A percentile compares a stretch with the other conserved stretches of the same genome.
These are phyloP conservation scores for Ceratitis capitata DNA, from an alignment of 1,140 invertebrate species.

Conservation along the genomic window DNA sequence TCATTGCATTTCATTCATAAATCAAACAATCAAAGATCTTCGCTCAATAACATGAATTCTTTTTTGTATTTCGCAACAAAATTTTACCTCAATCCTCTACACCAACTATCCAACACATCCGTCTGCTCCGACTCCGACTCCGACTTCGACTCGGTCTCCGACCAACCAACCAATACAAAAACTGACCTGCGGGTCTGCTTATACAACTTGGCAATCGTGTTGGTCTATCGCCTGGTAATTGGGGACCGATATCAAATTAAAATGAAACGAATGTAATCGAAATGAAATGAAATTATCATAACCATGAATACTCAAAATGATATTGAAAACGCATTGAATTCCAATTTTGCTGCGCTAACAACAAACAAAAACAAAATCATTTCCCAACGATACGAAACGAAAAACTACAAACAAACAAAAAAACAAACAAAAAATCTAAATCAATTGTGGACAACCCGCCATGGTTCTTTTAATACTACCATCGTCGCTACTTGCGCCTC, in stretches of 20 bases:
- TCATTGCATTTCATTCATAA: constrained; percentile 30
- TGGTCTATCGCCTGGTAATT: not conserved
- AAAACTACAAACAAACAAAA: not conserved
- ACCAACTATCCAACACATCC: constrained; percentile 26
- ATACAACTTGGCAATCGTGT: not conserved
- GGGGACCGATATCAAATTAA: not conserved
- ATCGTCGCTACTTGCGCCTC: constrained; percentile 31
- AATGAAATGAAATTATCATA: constrained; percentile 16
- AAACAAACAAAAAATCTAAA: not conserved
- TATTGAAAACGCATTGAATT: constrained; percentile 23
- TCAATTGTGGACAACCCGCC: not conserved
- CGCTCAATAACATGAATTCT: constrained; percentile 30
- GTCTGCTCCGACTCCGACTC: constrained; percentile 8
- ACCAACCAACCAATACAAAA: not conserved
- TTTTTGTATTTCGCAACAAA: constrained; percentile 24
- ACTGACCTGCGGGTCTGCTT: not conserved
- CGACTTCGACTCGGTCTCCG: not conserved
- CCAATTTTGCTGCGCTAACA: not conserved
- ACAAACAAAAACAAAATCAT: not conserved
- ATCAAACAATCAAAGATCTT: constrained; percentile 15
- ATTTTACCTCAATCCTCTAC: constrained; percentile 20
- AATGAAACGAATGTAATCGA: not conserved
- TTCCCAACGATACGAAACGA: too few species aligned
- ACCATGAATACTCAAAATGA: not conserved
- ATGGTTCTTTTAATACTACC: not conserved